phyloP scores from a whole-genome alignment of 2,797 vertebrate species.

The Harpagifer antarcticus region DNA sequence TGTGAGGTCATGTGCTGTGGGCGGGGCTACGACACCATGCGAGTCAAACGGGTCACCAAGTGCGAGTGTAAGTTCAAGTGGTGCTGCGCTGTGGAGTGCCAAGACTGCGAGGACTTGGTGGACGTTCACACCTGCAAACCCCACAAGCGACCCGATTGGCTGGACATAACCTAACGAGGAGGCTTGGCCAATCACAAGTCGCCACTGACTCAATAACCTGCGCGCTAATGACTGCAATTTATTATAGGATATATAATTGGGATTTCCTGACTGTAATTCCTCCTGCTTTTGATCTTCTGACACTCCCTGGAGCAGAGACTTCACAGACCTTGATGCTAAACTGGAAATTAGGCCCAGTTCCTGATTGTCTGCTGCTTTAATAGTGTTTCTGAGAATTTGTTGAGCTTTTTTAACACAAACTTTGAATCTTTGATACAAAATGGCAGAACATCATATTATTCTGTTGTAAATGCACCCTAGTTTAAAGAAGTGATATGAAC shows the following conservation, averaged over 20 bases:
- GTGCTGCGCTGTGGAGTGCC: constrained; percentile 97
- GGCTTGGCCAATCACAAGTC: constrained; percentile 22
- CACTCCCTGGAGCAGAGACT: constrained; percentile 69
- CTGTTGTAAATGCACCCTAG: constrained; percentile 38
- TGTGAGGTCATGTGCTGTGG: constrained; percentile 99
- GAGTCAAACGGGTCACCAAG: constrained; percentile 92
- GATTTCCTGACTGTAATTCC: constrained; percentile 56
- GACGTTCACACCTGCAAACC: constrained; percentile 98
- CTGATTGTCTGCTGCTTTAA: constrained; percentile 58
- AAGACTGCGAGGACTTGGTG: constrained; percentile 93
- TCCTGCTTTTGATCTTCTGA: constrained; percentile 79
- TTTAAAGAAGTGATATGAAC: constrained; percentile 27
- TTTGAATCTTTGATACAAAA: constrained; percentile 52
- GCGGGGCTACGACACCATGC: constrained; percentile 96
- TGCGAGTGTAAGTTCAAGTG: constrained; percentile 99
- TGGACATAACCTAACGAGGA: constrained; percentile 90
- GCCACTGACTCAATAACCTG: constrained; percentile 53
- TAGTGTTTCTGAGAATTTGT: constrained; percentile 32
- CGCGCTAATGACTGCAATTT: constrained; percentile 64
- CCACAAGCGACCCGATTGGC: constrained; percentile 93
- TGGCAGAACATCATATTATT: constrained; percentile 40
- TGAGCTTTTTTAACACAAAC: constrained; percentile 36
- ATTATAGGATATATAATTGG: constrained; percentile 79
- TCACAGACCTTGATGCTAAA: constrained; percentile 50
- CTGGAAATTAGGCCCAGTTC: constrained; percentile 62